These are phyloP conservation scores for Phataginus tricuspis DNA, from an alignment of 2,797 vertebrate genomes.

Conservation along the genomic window DNA sequence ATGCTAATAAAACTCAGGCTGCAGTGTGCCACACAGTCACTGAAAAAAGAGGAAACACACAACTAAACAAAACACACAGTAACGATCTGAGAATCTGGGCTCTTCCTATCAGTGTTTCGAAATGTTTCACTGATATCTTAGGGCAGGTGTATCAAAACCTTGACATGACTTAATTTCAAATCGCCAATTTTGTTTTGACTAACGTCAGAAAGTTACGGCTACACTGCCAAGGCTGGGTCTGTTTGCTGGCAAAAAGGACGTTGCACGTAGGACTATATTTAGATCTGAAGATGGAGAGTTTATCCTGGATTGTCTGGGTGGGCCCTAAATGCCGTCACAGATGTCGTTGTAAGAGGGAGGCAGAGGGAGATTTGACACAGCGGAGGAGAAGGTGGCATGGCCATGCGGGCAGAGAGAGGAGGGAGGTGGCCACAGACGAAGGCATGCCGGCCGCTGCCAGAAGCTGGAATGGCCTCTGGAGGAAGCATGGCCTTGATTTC, in stretches of 20 bases:
- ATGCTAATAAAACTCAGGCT: constrained; percentile 96
- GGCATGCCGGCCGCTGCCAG: not conserved
- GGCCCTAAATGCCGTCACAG: not conserved
- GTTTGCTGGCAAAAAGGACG: not conserved
- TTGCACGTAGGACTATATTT: not conserved
- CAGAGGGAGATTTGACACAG: not conserved
- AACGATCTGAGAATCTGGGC: constrained; percentile 96
- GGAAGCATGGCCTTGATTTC: not conserved
- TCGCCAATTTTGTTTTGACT: not conserved
- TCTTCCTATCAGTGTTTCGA: constrained; percentile 81
- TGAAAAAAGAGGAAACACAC: constrained; percentile 87
- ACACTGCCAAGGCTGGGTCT: not conserved
- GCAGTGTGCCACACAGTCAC: constrained; percentile 98
- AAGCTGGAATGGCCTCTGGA: not conserved
- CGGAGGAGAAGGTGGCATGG: not conserved
- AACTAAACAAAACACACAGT: constrained; percentile 90
- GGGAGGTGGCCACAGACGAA: not conserved
- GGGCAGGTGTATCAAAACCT: not conserved
- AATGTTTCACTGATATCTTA: not conserved
- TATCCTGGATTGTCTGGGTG: not conserved
- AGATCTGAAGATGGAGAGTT: not conserved
- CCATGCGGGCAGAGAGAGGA: not conserved
- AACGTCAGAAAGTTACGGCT: not conserved
- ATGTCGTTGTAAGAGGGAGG: not conserved
- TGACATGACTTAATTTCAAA: not conserved